phyloP scores from a whole-genome alignment of 2,888 invertebrate genomes.

The Hypselothyrea guttata region DNA sequence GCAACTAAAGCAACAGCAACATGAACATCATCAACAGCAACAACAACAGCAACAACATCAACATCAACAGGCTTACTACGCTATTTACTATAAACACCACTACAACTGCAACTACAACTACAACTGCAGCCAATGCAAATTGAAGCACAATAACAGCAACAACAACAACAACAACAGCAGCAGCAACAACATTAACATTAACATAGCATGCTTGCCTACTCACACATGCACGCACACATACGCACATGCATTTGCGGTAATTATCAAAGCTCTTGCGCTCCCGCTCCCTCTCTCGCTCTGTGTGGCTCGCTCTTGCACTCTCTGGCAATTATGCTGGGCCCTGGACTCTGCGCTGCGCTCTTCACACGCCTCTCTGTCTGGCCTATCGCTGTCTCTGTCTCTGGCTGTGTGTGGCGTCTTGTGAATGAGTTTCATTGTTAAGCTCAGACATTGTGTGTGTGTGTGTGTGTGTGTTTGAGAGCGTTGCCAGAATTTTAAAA shows the following conservation, averaged over 20 bases:
- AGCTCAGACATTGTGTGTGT: constrained; percentile 6
- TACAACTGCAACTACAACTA: constrained; percentile 59
- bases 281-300: not conserved
- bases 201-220: constrained; percentile 9
- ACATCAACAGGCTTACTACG: constrained; percentile 54
- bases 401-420: constrained; percentile 20
- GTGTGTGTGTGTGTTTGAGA: constrained; percentile 3
- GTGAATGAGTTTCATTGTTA: constrained; percentile 53
- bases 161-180: constrained; percentile 9
- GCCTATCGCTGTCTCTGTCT: too few relatives aligned
- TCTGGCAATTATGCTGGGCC: constrained; percentile 45
- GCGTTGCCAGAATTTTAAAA: too few relatives aligned
- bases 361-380: constrained; percentile 2
- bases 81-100: constrained; percentile 62
- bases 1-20: constrained; percentile 28
- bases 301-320: constrained; percentile 8
- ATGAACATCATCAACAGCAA: constrained; percentile 7
- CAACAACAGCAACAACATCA: constrained; percentile 9
- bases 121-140: constrained; percentile 43
- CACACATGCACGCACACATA: constrained; percentile 11
- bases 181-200: constrained; percentile 11
- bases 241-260: constrained; percentile 52
- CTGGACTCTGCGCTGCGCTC: constrained; percentile 2
- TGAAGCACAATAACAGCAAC: constrained; percentile 13
- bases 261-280: constrained; percentile 40